phyloP scores from a whole-genome alignment of 2,113 vertebrate genomes.

The Macaca nemestrina region DNA sequence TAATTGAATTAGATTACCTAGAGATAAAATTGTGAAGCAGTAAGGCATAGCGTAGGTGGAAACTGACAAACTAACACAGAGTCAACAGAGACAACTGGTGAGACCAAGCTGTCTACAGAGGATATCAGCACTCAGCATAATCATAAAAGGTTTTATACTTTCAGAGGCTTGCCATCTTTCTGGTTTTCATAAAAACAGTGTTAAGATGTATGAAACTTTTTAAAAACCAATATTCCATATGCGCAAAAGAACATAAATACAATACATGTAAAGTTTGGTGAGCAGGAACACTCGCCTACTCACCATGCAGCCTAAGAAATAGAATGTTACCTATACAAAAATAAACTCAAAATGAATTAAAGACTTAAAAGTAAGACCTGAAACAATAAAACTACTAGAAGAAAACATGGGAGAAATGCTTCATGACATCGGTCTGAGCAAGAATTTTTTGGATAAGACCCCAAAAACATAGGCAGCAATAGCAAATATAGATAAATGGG shows the following conservation, averaged over 20 bases:
- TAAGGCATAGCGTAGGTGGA: background rate
- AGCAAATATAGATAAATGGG: background rate
- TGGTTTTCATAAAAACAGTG: background rate
- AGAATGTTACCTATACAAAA: background rate
- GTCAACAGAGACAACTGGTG: background rate
- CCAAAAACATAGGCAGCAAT: background rate
- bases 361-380: background rate
- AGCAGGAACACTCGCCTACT: background rate
- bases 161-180: background rate
- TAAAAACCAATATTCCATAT: background rate
- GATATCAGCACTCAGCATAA: background rate
- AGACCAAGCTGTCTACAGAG: background rate
- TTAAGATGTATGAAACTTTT: background rate
- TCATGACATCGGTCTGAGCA: background rate
- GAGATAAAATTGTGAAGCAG: conserved; percentile 11
- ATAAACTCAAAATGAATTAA: background rate
- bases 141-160: background rate
- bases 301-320: background rate
- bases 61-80: background rate
- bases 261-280: background rate
- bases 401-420: background rate
- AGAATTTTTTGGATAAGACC: background rate
- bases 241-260: background rate
- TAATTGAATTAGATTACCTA: background rate
- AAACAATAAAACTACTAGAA: background rate